These are phyloP conservation scores for Ceratosolen fusciceps DNA, from an alignment of 1,140 invertebrate genomes.

Conservation along the genomic window DNA sequence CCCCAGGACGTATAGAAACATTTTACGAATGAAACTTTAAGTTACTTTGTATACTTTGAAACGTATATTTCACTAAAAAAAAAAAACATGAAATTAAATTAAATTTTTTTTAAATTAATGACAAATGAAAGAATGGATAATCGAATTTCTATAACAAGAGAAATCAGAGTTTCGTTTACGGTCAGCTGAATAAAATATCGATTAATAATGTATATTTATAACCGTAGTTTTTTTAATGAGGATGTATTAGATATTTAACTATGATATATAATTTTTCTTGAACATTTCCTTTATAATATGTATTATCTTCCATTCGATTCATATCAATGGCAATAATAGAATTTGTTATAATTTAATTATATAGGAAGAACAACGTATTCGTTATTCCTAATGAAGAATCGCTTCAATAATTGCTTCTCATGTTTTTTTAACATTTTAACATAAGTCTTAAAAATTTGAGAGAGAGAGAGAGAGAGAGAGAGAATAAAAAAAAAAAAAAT, in stretches of 20 bases:
- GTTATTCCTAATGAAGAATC: slow-evolving; percentile 11
- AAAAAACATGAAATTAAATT: slow-evolving; percentile 23
- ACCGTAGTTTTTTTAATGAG: slow-evolving; percentile 1
- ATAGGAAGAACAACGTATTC: background rate
- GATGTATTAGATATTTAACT: slow-evolving; percentile 21
- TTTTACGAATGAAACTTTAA: slow-evolving; percentile 51
- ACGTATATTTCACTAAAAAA: slow-evolving; percentile 17
- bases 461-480: too few relatives aligned
- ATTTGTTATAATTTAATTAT: slow-evolving; percentile 24
- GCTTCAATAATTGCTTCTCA: slow-evolving; percentile 16
- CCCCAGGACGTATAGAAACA: slow-evolving; percentile 52
- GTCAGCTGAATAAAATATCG: slow-evolving; percentile 23
- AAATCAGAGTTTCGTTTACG: slow-evolving; percentile 10
- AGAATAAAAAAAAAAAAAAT: too few relatives aligned
- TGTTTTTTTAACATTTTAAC: too few relatives aligned
- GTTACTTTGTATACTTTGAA: slow-evolving; percentile 35
- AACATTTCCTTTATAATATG: slow-evolving; percentile 17
- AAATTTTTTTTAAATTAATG: slow-evolving; percentile 9
- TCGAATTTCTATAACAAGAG: background rate
- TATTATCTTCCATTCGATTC: background rate
- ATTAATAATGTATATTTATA: slow-evolving; percentile 16
- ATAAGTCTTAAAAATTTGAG: slow-evolving; percentile 23
- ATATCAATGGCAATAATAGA: slow-evolving; percentile 35
- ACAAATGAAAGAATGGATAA: slow-evolving; percentile 20
- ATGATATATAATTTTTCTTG: slow-evolving; percentile 17